Conservation (phyloP, 2,797 vertebrate species). For the Crocodylus rhombifer region DNA sequence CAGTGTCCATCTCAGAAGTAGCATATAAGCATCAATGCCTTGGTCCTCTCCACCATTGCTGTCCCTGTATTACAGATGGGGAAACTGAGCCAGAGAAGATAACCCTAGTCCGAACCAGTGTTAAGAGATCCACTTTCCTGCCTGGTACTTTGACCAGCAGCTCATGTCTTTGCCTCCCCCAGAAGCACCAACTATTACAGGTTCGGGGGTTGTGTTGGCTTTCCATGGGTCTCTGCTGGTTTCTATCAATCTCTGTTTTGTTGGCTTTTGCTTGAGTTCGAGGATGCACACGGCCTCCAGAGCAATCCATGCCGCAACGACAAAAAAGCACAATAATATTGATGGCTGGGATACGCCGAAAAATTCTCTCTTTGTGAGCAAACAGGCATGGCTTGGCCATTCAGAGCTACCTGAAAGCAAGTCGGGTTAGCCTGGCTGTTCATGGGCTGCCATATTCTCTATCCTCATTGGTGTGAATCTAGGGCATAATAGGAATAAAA, state of each 20-base stretch:
- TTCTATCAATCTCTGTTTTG: background rate
- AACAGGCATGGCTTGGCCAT: too few species aligned
- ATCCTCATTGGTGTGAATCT: too few species aligned
- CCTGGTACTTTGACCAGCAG: background rate
- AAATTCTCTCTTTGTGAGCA: too few species aligned
- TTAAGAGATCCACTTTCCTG: background rate
- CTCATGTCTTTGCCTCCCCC: background rate
- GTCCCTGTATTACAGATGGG: background rate
- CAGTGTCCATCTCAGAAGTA: background rate
- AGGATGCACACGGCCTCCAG: background rate
- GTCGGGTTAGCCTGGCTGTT: too few species aligned
- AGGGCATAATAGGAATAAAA: too few species aligned
- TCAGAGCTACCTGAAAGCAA: too few species aligned
- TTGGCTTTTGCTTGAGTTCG: background rate
- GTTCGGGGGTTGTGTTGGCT: background rate
- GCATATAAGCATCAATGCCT: background rate
- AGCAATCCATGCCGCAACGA: background rate
- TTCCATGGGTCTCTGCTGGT: background rate
- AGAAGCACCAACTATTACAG: rapidly evolving
- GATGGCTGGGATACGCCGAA: too few species aligned
- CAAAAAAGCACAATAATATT: too few species aligned
- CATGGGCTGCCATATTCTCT: too few species aligned
- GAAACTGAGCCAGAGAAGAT: background rate
- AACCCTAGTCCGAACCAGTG: background rate
- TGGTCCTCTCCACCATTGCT: background rate